Conservation (phyloP, 2,113 vertebrate species). For the Bufo bufo region DNA sequence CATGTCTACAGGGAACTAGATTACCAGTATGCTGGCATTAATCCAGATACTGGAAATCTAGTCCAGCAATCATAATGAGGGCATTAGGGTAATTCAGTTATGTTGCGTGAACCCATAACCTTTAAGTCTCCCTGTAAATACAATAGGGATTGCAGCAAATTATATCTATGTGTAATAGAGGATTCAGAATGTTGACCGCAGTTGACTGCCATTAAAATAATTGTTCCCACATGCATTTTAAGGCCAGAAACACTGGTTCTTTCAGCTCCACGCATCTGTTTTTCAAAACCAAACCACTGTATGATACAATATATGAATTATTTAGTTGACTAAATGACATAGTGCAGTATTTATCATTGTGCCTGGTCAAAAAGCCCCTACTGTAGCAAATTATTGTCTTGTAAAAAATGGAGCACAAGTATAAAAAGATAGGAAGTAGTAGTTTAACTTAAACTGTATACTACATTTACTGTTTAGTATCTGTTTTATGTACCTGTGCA, state of each 20-base stretch:
- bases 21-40: neutral
- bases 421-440: too few species aligned
- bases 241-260: neutral
- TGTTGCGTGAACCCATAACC: neutral
- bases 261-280: neutral
- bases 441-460: too few species aligned
- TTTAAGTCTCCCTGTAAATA: neutral
- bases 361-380: too few species aligned
- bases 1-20: neutral
- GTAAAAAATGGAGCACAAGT: too few species aligned
- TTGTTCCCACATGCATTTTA: neutral
- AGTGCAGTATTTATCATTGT: too few species aligned
- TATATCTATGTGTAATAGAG: neutral
- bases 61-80: neutral
- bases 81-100: neutral
- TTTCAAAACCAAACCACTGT: neutral
- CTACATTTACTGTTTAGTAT: too few species aligned
- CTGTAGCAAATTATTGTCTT: too few species aligned
- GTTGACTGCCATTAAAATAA: neutral
- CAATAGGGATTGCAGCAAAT: constrained; percentile 8
- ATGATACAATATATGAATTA: neutral
- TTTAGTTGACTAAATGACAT: too few species aligned
- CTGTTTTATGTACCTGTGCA: too few species aligned
- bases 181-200: neutral
- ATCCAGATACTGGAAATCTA: neutral